Evolutionary conservation across 2,888 invertebrate species (phyloP).

Genomic region (Ormia ochracea): DNA sequence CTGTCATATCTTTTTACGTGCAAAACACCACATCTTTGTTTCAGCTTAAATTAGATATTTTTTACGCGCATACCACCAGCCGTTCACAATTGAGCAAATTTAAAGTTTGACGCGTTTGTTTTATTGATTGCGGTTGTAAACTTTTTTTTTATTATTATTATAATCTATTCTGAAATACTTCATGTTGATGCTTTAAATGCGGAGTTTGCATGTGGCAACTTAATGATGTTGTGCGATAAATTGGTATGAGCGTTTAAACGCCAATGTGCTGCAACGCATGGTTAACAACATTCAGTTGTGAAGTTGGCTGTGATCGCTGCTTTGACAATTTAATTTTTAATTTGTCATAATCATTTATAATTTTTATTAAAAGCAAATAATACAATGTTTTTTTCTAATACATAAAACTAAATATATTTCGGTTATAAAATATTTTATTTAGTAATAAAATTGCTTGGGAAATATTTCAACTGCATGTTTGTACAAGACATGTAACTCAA

Average conservation of each 20-base stretch:
- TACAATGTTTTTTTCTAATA: no score
- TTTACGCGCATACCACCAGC: constrained; percentile 2
- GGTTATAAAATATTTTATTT: no score
- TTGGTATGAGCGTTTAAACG: constrained; percentile 12
- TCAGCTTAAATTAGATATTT: no score
- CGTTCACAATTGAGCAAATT: not conserved
- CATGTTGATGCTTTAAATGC: constrained; percentile 32
- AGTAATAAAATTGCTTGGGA: no score
- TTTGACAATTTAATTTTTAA: constrained; percentile 41
- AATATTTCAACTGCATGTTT: no score
- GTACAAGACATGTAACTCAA: no score
- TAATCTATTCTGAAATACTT: not conserved
- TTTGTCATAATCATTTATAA: no score
- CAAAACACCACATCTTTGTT: no score
- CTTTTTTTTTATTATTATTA: no score
- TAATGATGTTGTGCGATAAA: constrained; percentile 42
- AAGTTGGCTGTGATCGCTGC: constrained; percentile 25
- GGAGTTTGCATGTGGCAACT: constrained; percentile 46
- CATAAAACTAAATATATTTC: no score
- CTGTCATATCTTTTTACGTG: no score
- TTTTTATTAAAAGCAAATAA: no score
- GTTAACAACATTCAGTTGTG: constrained; percentile 43
- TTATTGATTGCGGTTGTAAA: not conserved
- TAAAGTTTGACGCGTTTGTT: constrained; percentile 5
- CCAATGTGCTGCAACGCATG: constrained; percentile 32